Conservation (phyloP, 2,113 vertebrate species). For the Tyrannus savana region DNA sequence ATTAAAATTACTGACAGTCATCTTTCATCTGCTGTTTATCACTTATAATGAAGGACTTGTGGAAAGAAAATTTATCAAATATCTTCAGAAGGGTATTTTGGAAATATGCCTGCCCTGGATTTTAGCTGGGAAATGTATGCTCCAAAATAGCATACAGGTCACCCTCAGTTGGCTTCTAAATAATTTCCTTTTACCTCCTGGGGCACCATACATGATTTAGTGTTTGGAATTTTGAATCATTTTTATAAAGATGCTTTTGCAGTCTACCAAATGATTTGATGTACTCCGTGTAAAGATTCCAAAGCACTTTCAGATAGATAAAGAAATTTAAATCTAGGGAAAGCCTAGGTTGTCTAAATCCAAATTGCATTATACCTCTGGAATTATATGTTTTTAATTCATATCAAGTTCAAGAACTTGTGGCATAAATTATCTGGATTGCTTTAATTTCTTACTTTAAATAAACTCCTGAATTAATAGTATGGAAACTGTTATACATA, state of each 20-base stretch:
- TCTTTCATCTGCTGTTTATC: not conserved
- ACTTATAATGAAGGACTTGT: not conserved
- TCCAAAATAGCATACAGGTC: not conserved
- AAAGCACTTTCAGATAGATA: not conserved
- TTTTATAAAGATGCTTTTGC: not conserved
- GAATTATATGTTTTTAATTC: not conserved
- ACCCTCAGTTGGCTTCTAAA: not conserved
- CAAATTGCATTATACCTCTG: not conserved
- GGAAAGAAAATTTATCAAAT: constrained; percentile 11
- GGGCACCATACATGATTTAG: not conserved
- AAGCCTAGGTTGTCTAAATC: not conserved
- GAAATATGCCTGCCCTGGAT: not conserved
- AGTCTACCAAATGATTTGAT: not conserved
- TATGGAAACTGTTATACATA: not conserved
- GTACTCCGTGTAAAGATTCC: not conserved
- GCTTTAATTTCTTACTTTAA: not conserved
- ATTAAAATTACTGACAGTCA: not conserved
- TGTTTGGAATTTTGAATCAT: not conserved
- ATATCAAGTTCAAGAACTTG: not conserved
- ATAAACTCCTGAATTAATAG: not conserved
- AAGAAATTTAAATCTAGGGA: not conserved
- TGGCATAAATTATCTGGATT: not conserved
- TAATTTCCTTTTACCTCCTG: not conserved
- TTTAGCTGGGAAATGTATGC: not conserved
- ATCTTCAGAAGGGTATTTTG: not conserved